A percentile compares a stretch with the other conserved stretches of the same genome.
Conservation (phyloP, 2,888 invertebrate species). For the Lochmaea crataegi region DNA sequence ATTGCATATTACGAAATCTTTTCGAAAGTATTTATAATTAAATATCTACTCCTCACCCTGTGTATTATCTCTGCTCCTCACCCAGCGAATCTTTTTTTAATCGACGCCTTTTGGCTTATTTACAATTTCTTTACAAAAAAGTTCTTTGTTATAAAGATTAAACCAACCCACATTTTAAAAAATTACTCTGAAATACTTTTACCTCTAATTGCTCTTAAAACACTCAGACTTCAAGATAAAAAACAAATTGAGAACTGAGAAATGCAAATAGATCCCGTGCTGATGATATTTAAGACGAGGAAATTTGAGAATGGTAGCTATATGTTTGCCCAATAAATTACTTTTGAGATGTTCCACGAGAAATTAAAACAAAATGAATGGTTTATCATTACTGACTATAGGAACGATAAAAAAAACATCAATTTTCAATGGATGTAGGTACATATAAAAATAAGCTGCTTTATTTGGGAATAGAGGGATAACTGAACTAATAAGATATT, state of each 20-base stretch:
- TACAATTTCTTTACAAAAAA: neutral
- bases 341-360: neutral
- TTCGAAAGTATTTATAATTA: too few species aligned
- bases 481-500: too few species aligned
- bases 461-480: too few species aligned
- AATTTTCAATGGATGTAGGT: too few species aligned
- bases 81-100: too few species aligned
- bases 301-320: neutral
- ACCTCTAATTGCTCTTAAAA: conserved; percentile 9
- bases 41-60: too few species aligned
- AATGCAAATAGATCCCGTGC: conserved; percentile 1
- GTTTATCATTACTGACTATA: neutral
- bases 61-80: too few species aligned
- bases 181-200: neutral
- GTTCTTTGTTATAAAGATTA: neutral
- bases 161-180: neutral
- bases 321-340: neutral
- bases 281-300: neutral
- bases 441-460: too few species aligned
- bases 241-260: neutral
- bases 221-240: neutral
- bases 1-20: too few species aligned
- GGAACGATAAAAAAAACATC: neutral
- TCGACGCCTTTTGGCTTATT: neutral
- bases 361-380: neutral